A percentile compares a stretch with the other conserved stretches of the same genome.
phyloP scores from a whole-genome alignment of 92 coral and sea anemone genomes.

The Phenganax subtilis region DNA sequence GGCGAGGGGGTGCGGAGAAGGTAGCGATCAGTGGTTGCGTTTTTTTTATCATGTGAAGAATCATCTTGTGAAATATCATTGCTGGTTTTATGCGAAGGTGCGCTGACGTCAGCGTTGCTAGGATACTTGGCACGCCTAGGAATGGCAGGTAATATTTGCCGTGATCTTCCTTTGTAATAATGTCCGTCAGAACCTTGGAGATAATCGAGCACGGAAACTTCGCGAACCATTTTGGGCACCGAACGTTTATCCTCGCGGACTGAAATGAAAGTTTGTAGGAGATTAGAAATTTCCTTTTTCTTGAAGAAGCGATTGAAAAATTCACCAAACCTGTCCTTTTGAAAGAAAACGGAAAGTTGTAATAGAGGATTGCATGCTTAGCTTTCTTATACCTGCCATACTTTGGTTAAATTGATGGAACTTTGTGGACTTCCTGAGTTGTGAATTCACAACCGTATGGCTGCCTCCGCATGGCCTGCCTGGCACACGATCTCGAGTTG shows the following conservation, averaged over 20 bases:
- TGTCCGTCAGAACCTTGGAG: conserved; percentile 88
- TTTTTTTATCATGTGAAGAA: neutral
- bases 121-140: conserved; percentile 26
- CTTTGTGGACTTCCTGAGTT: conserved; percentile 63
- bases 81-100: neutral
- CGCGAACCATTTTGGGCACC: conserved; percentile 73
- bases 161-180: conserved; percentile 80
- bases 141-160: conserved; percentile 50
- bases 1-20: conserved; percentile 19
- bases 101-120: conserved; percentile 15
- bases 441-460: conserved; percentile 77
- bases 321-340: neutral
- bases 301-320: neutral
- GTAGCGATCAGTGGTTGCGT: neutral
- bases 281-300: neutral
- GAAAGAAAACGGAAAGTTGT: neutral
- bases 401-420: conserved; percentile 66
- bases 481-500: conserved; percentile 56
- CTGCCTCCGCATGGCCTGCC: conserved; percentile 97
- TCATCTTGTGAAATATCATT: conserved; percentile 6
- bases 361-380: neutral
- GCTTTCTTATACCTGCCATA: conserved; percentile 44
- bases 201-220: conserved; percentile 77
- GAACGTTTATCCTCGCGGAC: conserved; percentile 62
- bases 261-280: neutral